phyloP scores from a whole-genome alignment of 2,888 invertebrate genomes.

The Oasisia sp. region DNA sequence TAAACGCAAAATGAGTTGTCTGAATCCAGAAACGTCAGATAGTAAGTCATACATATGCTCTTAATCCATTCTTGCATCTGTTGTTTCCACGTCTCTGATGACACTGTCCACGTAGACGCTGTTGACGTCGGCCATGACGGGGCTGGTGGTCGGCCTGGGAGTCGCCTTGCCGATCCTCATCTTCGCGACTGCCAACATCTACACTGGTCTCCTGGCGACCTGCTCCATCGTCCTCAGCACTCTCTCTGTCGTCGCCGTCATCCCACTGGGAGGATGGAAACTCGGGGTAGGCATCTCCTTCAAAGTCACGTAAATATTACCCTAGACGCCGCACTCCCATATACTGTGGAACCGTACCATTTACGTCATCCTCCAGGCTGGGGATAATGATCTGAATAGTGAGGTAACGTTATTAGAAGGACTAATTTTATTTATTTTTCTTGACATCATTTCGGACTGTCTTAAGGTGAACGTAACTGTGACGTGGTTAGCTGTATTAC shows the following conservation, averaged over 20 bases:
- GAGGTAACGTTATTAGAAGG: no score
- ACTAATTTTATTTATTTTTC: no score
- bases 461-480: no score
- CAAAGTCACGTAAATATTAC: not conserved
- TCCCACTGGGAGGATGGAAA: slow-evolving; percentile 60
- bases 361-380: no score
- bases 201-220: slow-evolving; percentile 57
- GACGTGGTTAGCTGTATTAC: no score
- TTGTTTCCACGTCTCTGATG: not conserved
- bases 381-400: no score
- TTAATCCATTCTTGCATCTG: not conserved
- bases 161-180: slow-evolving; percentile 55
- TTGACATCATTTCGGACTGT: no score
- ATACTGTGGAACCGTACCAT: no score
- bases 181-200: slow-evolving; percentile 55
- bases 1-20: not conserved
- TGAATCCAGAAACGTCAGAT: no score
- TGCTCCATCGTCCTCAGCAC: slow-evolving; percentile 53
- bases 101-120: slow-evolving; percentile 45
- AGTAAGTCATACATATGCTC: no score
- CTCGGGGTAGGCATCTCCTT: slow-evolving; percentile 53
- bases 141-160: slow-evolving; percentile 54
- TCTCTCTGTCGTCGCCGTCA: slow-evolving; percentile 56
- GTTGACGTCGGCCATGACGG: slow-evolving; percentile 51
- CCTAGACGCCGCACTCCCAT: not conserved